Base-by-base conservation (phyloP, 2,888 invertebrate genomes). In the Habrosyne pyritoides region DNA sequence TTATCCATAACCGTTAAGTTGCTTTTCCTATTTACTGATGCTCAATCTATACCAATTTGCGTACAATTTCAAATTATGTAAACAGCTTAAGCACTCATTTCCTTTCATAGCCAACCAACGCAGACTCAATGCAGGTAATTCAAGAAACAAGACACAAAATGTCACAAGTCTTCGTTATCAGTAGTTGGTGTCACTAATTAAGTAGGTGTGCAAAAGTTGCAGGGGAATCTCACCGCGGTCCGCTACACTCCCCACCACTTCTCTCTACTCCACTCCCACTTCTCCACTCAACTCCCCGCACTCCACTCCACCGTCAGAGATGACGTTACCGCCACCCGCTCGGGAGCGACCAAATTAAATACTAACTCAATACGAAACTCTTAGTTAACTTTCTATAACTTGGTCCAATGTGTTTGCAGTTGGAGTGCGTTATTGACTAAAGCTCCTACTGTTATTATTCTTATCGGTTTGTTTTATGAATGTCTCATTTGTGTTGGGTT, bases 301-400 rank as follows among this genome's bases (percentile, higher is more conserved):
- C 47, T 48, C 42, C 51, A 60, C 65, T 60, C 53, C 57, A 47
- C 30, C 62, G 55, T 59, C 42, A 61, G 52, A 42, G 59, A 56
- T 54, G 64, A 30, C 52, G 53, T 57, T 52, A 60, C 54, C 54
- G 59, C 53, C 58, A 57, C 62, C 65, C 69, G 57, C 63, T 51
- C 21, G 67, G 66, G 68, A 64, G 52, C 56, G 46, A 53, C 58
- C 63, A 69, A 76, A 69, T 75, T 72, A 71, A 70, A 70, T 72
- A 73, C 66, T 60, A 63, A 64, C 60, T 62, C 58, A 56, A 42
- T 48, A 54, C 42, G 28, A 36, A 53, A 56, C 54, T 56, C 53
- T 71, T 63, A 57, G 55, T 53, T 10, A 66, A 66, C 57, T 66
- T 63, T 56, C 49, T 60, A 60, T 54, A 56, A 73, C 63, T 63